Base-by-base conservation (phyloP, 2,797 vertebrate genomes). In the Rhinatrema bivittatum region DNA sequence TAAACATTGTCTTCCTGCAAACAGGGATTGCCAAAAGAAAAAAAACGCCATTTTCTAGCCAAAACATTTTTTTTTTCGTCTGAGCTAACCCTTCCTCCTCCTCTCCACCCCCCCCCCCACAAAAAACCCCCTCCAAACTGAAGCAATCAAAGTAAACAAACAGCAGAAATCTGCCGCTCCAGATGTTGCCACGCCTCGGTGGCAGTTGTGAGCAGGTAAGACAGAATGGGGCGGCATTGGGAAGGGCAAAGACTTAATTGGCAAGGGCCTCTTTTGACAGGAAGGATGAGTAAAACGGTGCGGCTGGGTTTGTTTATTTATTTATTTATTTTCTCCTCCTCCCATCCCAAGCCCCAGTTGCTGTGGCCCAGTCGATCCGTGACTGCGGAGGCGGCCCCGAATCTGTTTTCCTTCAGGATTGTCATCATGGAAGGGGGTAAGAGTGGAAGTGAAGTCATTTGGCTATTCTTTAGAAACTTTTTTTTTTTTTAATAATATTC, bases 391-490 rank as follows among this genome's bases (percentile, higher is more conserved):
- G 28, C 50, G 39, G 40, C 50, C 54, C 17, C n/a, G 54, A 52
- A 51, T 53, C 68, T 82, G 66, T 47, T 65, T 78, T 79, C 67
- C 64, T 49, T 76, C 73, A 78, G 69, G 61, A 74, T n/a, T 70
- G 73, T 76, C 73, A 71, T 72, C 52, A 39, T n/a, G n/a, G n/a
- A 53, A 53, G 64, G 65, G n/a, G 49, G 57, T 54, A 68, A 70
- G 47, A 69, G 50, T 50, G 38, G 52, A 70, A 66, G 67, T 12
- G 67, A 78, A 79, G 58, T 76, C 74, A 79, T 68, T 76, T 72
- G 68, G 65, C 72, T 79, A 59, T 59, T 62, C 67, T 60, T 63
- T 65, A 57, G 65, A 74, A 76, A 80, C 67, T 78, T 79, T 69
- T 74, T n/a, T n/a, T n/a, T n/a, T n/a, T n/a, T n/a, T n/a, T n/a